These are phyloP conservation scores for Platyura marginata DNA, from an alignment of 1,140 invertebrate genomes.

Conservation along the genomic window DNA sequence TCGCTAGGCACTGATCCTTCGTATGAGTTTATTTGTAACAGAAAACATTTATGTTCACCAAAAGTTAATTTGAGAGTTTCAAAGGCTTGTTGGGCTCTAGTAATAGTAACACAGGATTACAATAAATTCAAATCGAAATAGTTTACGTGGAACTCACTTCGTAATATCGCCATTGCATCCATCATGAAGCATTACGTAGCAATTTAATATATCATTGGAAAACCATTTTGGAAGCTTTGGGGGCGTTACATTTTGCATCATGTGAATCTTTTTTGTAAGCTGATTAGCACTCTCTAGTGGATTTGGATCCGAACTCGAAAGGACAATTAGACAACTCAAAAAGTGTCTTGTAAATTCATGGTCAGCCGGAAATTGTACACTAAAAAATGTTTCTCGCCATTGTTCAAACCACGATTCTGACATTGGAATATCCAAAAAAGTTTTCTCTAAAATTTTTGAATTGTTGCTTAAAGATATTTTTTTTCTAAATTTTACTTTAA, in stretches of 20 bases:
- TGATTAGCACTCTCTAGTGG: slow-evolving; percentile 58
- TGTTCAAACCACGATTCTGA: slow-evolving; percentile 87
- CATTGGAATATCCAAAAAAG: slow-evolving; percentile 40
- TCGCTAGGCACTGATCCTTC: slow-evolving; percentile 29
- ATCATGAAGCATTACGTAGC: slow-evolving; percentile 83
- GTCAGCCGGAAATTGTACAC: slow-evolving; percentile 76
- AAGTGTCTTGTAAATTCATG: slow-evolving; percentile 92
- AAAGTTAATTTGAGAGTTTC: slow-evolving; percentile 70
- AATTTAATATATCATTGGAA: slow-evolving; percentile 59
- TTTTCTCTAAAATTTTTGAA: slow-evolving; percentile 19
- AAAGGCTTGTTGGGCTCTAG: slow-evolving; percentile 63
- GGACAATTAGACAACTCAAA: slow-evolving; percentile 75
- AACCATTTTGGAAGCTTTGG: slow-evolving; percentile 84
- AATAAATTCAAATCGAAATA: too few relatives aligned
- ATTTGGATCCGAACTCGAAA: slow-evolving; percentile 63
- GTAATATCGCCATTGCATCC: slow-evolving; percentile 20
- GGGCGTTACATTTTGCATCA: slow-evolving; percentile 51
- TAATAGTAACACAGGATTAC: slow-evolving; percentile 15
- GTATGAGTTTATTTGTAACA: slow-evolving; percentile 71
- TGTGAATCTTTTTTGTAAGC: slow-evolving; percentile 58
- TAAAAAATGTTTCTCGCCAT: slow-evolving; percentile 84
- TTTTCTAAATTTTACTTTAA: not conserved
- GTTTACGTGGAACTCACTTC: slow-evolving; percentile 6
- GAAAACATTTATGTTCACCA: slow-evolving; percentile 67
- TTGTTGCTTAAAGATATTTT: not conserved